Evolutionary conservation across 2,113 vertebrate species (phyloP).

Genomic region (Poecile atricapillus): DNA sequence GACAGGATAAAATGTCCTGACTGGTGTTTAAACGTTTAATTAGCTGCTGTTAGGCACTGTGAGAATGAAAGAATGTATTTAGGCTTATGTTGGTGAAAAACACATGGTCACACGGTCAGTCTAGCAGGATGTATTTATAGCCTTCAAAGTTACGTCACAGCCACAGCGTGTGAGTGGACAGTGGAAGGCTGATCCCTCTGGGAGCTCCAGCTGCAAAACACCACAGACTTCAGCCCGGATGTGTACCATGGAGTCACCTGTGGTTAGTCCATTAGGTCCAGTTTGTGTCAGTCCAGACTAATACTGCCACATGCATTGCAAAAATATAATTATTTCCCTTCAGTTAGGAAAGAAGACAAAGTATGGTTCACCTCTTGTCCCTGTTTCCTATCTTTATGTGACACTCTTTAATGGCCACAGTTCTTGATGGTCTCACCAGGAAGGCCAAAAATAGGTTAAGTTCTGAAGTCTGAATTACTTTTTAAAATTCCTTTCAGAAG

Average conservation of each 20-base stretch:
- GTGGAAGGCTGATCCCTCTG: neutral
- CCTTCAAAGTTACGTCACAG: neutral
- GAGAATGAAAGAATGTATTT: neutral
- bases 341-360: neutral
- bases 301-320: neutral
- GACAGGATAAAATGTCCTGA: neutral
- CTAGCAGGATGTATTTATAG: neutral
- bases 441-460: neutral
- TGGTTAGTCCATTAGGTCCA: neutral
- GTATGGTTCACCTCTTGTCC: neutral
- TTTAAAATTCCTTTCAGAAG: neutral
- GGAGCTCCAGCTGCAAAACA: neutral
- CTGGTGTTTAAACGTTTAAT: neutral
- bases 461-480: neutral
- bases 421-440: neutral
- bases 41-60: neutral
- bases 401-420: neutral
- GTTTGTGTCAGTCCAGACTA: neutral
- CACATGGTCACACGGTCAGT: neutral
- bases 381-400: neutral
- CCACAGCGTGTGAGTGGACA: neutral
- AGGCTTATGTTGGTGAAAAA: neutral
- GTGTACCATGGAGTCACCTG: neutral
- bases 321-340: neutral
- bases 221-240: neutral